phyloP scores from a whole-genome alignment of 2,888 invertebrate genomes.

The Agonopterix subpropinquella region DNA sequence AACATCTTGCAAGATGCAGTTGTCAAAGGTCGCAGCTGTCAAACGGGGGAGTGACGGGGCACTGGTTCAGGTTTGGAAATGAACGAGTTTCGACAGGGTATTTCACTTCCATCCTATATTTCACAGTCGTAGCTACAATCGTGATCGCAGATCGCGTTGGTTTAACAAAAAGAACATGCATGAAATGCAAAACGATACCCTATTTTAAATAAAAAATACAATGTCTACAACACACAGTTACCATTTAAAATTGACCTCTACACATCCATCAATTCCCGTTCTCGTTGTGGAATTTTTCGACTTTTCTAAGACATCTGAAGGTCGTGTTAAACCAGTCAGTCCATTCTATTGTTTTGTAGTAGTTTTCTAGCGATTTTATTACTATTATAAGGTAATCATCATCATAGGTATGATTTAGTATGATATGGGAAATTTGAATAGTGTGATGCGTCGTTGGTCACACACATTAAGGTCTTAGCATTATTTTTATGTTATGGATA shows the following conservation, averaged over 20 bases:
- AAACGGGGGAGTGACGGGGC: no score
- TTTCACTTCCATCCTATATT: no score
- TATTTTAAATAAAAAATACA: no score
- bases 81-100: no score
- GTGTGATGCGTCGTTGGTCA: constrained; percentile 13
- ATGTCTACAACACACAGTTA: background rate
- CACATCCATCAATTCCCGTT: background rate
- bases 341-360: constrained; percentile 24
- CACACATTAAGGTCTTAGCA: constrained; percentile 8
- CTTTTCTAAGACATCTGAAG: background rate
- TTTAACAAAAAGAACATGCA: no score
- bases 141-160: no score
- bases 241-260: background rate
- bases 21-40: no score
- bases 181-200: no score
- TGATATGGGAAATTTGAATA: constrained; percentile 22
- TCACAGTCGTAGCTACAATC: no score
- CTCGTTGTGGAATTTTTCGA: background rate
- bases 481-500: no score
- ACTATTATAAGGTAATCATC: constrained; percentile 35
- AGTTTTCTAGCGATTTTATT: constrained; percentile 20
- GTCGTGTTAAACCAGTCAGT: constrained; percentile 2
- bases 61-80: no score
- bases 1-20: no score
- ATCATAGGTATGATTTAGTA: constrained; percentile 18